Percentiles rank a stretch among this genome's conserved stretches.
phyloP scores from a whole-genome alignment of 1,140 invertebrate species.

The Leptopilina boulardi region DNA sequence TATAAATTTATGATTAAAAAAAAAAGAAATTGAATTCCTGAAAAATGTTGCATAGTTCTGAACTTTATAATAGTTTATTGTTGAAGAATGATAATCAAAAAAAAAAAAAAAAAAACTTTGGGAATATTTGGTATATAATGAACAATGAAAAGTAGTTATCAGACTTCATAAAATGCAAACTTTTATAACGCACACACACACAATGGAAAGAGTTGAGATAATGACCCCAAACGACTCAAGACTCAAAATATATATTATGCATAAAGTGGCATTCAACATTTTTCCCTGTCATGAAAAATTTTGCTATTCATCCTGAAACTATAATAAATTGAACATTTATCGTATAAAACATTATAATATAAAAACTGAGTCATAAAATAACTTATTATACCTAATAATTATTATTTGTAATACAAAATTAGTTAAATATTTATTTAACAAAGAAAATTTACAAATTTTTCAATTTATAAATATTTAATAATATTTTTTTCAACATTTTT shows the following conservation, averaged over 20 bases:
- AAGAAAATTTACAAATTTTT: no score
- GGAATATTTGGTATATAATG: neutral
- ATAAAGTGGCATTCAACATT: constrained; percentile 2
- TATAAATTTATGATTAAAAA: no score
- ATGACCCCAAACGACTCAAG: neutral
- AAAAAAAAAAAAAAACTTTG: neutral
- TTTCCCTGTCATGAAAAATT: neutral
- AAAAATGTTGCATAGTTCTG: no score
- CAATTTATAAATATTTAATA: no score
- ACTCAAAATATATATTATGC: neutral
- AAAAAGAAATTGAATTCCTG: no score
- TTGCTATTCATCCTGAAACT: neutral
- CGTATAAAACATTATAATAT: no score
- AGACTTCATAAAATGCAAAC: constrained; percentile 4
- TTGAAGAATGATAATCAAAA: neutral
- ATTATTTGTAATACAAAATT: no score
- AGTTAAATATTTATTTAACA: no score
- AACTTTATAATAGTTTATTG: neutral
- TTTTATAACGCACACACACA: neutral
- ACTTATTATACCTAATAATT: no score
- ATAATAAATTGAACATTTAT: neutral
- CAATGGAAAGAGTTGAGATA: neutral
- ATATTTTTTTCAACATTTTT: no score
- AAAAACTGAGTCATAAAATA: no score
- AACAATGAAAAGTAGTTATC: neutral